Conservation (phyloP, 1,140 invertebrate species). For the Lerema accius region DNA sequence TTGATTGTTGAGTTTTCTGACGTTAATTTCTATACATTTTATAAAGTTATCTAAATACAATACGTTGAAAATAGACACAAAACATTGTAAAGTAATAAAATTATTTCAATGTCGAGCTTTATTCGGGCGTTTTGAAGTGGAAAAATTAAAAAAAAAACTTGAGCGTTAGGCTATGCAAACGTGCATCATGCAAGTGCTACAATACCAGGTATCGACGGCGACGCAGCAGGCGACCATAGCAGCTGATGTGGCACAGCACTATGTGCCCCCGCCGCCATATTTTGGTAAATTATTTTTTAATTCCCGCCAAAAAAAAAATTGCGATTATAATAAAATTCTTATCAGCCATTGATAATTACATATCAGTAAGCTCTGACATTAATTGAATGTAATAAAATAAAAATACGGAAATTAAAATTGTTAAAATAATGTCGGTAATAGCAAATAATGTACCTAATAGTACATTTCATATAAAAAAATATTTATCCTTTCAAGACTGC, state of each 20-base stretch:
- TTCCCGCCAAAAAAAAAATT: constrained; percentile 7
- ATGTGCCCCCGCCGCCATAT: constrained; percentile 75
- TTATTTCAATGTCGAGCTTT: constrained; percentile 5
- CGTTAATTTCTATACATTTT: neutral
- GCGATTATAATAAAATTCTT: neutral
- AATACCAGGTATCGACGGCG: constrained; percentile 71
- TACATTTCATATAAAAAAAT: too few species aligned
- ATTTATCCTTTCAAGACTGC: too few species aligned
- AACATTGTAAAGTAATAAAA: neutral
- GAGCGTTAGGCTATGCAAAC: constrained; percentile 50
- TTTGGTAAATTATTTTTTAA: constrained; percentile 61
- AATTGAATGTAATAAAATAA: too few species aligned
- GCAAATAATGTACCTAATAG: too few species aligned
- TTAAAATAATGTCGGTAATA: neutral
- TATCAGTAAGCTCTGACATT: too few species aligned
- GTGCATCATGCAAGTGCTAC: constrained; percentile 71
- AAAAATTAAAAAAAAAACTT: constrained; percentile 2
- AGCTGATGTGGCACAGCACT: constrained; percentile 68
- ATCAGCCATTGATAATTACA: too few species aligned
- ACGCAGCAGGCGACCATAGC: constrained; percentile 66
- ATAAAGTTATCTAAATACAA: too few species aligned
- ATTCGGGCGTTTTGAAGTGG: neutral
- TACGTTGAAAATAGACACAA: too few species aligned
- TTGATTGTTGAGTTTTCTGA: too few species aligned
- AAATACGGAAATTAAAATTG: too few species aligned